Evolutionary conservation across 2,888 invertebrate genomes (phyloP).

Genomic region (Sarcophaga carnaria): DNA sequence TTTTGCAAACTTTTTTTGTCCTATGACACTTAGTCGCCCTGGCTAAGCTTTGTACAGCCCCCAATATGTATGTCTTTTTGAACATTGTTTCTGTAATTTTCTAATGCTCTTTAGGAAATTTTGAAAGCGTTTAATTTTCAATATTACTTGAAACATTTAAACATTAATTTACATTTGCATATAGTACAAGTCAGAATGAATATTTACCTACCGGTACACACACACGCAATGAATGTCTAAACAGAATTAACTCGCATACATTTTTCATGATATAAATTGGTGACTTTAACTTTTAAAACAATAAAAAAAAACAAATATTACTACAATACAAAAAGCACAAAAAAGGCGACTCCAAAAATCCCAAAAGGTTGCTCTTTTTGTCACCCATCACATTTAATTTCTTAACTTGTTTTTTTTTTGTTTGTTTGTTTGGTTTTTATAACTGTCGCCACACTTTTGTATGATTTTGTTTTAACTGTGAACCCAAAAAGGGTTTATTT

Average conservation of each 20-base stretch:
- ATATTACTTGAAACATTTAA: too few species aligned
- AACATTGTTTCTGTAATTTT: too few species aligned
- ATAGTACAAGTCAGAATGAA: background rate
- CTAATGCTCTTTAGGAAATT: too few species aligned
- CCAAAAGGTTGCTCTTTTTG: constrained; percentile 53
- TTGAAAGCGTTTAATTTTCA: too few species aligned
- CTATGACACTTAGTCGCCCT: too few species aligned
- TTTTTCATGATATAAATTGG: constrained; percentile 61
- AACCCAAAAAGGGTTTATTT: constrained; percentile 44
- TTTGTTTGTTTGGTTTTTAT: constrained; percentile 40
- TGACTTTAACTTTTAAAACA: constrained; percentile 30
- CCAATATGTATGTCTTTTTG: too few species aligned
- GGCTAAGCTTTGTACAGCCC: too few species aligned
- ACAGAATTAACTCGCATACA: constrained; percentile 65
- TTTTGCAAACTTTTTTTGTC: too few species aligned
- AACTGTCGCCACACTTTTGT: constrained; percentile 2
- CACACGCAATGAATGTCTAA: background rate
- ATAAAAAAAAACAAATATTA: background rate
- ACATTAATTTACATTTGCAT: too few species aligned
- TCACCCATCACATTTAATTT: constrained; percentile 26
- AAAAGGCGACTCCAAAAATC: background rate
- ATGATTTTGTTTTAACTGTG: background rate
- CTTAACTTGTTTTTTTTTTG: constrained; percentile 34
- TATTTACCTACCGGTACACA: background rate
- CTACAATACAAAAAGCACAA: background rate